phyloP scores from a whole-genome alignment of 1,140 invertebrate genomes.

The Holcopasites calliopsidis region DNA sequence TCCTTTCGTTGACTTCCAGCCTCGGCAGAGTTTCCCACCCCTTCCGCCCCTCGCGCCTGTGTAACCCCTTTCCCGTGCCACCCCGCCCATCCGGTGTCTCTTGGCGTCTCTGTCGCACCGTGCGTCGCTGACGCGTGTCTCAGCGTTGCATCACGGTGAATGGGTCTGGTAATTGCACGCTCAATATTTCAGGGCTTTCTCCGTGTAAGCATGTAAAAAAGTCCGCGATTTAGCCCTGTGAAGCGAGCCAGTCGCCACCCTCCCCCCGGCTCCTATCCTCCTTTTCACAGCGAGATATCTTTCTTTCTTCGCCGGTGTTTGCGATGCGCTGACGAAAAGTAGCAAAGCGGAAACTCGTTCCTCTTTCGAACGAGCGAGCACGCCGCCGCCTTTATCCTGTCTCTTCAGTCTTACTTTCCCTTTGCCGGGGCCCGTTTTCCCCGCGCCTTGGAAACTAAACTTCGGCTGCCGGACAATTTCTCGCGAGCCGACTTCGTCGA shows the following conservation, averaged over 20 bases:
- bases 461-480: constrained; percentile 11
- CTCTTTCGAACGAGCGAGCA: constrained; percentile 26
- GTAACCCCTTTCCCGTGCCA: constrained; percentile 1
- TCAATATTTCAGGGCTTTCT: constrained; percentile 79
- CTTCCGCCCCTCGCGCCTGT: constrained; percentile 29
- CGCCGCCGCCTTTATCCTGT: constrained; percentile 33
- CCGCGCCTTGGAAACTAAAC: constrained; percentile 22
- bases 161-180: constrained; percentile 78
- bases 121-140: constrained; percentile 64
- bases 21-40: background rate
- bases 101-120: constrained; percentile 7
- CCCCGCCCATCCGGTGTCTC: background rate
- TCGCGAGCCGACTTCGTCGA: background rate
- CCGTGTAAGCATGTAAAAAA: constrained; percentile 74
- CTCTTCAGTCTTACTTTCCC: constrained; percentile 56
- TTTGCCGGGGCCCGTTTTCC: constrained; percentile 34
- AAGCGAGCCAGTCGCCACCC: constrained; percentile 50
- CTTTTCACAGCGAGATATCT: constrained; percentile 51
- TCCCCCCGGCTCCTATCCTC: constrained; percentile 44
- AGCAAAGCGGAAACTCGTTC: constrained; percentile 71
- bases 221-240: constrained; percentile 71
- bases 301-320: constrained; percentile 58
- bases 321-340: constrained; percentile 65
- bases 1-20: constrained; percentile 45
- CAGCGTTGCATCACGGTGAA: constrained; percentile 76